phyloP scores from a whole-genome alignment of 2,113 vertebrate species.

The Passer domesticus region DNA sequence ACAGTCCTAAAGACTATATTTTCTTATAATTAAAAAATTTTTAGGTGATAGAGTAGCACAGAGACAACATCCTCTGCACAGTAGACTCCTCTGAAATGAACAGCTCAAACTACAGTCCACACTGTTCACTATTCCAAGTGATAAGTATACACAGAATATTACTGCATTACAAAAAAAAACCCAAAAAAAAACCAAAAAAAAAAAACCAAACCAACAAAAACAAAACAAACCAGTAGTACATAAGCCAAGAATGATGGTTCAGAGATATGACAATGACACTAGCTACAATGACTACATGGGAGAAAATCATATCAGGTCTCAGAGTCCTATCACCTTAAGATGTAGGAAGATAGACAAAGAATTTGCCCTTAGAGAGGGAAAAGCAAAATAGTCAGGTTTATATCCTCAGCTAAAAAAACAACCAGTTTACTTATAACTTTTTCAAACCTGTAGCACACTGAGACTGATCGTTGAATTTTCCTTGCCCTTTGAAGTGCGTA shows the following conservation, averaged over 20 bases:
- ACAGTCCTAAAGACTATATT: neutral
- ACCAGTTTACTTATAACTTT: neutral
- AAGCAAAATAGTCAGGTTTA: neutral
- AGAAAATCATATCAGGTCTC: neutral
- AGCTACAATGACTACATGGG: neutral
- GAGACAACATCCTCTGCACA: neutral
- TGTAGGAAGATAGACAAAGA: accelerated
- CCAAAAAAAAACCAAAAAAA: no score
- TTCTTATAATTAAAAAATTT: neutral
- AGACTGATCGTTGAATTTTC: neutral
- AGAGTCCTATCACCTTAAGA: neutral
- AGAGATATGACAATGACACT: neutral
- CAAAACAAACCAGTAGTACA: accelerated
- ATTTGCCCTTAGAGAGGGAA: neutral
- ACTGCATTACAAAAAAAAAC: neutral
- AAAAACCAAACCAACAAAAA: no score
- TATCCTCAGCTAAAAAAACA: neutral
- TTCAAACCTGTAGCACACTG: neutral
- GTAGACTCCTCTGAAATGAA: neutral
- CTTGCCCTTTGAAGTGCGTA: neutral
- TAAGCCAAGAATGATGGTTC: neutral
- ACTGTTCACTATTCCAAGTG: neutral
- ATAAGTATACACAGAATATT: neutral
- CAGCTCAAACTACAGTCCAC: neutral
- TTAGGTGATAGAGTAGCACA: neutral